Conservation (phyloP, 2,888 invertebrate genomes). For the Pandemis cinnamomeana region DNA sequence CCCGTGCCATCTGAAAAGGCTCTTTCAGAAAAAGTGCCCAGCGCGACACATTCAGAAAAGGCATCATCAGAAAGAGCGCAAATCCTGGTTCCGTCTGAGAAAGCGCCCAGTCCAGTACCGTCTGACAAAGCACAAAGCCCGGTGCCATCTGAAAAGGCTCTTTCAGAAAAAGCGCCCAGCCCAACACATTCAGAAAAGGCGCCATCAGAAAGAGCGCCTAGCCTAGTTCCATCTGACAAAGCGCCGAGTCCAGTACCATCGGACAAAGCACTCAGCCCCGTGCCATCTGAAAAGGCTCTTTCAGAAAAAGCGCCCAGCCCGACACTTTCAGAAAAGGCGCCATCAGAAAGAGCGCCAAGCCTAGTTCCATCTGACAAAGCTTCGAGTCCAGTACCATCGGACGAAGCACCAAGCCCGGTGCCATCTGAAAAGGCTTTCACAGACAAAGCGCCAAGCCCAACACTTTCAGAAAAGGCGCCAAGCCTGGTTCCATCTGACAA, state of each 20-base stretch:
- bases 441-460: conserved; percentile 20
- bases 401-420: conserved; percentile 13
- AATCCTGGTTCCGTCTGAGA: conserved; percentile 18
- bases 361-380: conserved; percentile 27
- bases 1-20: neutral
- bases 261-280: conserved; percentile 15
- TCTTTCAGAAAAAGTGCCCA: conserved; percentile 22
- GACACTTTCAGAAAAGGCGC: conserved; percentile 26
- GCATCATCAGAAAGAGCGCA: neutral
- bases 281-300: conserved; percentile 30
- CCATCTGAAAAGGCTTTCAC: conserved; percentile 35
- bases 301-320: conserved; percentile 28
- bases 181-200: too few relatives aligned
- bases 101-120: neutral
- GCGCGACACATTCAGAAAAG: neutral
- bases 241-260: conserved; percentile 7
- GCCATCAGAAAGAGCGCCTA: neutral
- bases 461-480: conserved; percentile 27
- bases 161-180: conserved; percentile 13
- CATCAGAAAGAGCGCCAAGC: conserved; percentile 30
- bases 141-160: neutral
- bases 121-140: too few relatives aligned
- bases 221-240: neutral
- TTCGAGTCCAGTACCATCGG: neutral
- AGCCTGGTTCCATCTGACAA: conserved; percentile 31